A percentile compares a stretch with the other conserved stretches of the same genome.
phyloP scores from a whole-genome alignment of 30 jellyfish, hydroid and myxozoan genomes.

The Morbakka virulenta region DNA sequence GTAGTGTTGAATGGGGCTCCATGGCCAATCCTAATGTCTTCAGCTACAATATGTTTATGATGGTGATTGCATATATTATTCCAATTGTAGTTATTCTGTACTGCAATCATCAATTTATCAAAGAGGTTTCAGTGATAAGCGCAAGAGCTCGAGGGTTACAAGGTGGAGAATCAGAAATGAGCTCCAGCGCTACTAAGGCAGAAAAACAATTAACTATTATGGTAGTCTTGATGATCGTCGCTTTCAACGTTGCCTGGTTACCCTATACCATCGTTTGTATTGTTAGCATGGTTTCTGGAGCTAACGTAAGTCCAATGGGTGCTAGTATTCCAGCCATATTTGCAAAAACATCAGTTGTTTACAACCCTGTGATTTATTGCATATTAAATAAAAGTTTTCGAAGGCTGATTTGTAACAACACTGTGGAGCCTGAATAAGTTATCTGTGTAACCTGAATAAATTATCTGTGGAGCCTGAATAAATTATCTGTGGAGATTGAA shows the following conservation, averaged over 20 bases:
- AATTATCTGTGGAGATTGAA: too few species aligned
- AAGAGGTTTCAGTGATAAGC: not conserved
- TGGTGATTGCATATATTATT: not conserved
- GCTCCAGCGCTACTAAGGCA: not conserved
- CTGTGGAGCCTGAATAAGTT: not conserved
- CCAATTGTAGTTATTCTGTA: not conserved
- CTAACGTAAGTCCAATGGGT: not conserved
- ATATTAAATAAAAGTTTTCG: not conserved
- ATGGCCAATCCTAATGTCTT: not conserved
- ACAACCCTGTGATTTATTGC: conserved; percentile 4
- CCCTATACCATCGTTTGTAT: conserved; percentile 5
- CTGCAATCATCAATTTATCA: not conserved
- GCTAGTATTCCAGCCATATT: not conserved
- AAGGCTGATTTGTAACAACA: not conserved
- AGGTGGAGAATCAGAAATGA: not conserved
- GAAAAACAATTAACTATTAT: not conserved
- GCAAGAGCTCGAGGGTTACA: not conserved
- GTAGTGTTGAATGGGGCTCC: not conserved
- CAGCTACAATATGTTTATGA: not conserved
- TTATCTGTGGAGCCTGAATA: too few species aligned
- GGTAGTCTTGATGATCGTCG: conserved; percentile 3
- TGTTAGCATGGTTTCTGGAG: not conserved
- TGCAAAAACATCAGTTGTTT: conserved; percentile 14
- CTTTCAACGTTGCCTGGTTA: conserved; percentile 7
- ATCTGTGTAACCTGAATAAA: too few species aligned